Evolutionary conservation across 2,888 invertebrate genomes (phyloP), one percentile per base, ranked within the genome.

Genomic region (Dicroscelio sp.): DNA sequence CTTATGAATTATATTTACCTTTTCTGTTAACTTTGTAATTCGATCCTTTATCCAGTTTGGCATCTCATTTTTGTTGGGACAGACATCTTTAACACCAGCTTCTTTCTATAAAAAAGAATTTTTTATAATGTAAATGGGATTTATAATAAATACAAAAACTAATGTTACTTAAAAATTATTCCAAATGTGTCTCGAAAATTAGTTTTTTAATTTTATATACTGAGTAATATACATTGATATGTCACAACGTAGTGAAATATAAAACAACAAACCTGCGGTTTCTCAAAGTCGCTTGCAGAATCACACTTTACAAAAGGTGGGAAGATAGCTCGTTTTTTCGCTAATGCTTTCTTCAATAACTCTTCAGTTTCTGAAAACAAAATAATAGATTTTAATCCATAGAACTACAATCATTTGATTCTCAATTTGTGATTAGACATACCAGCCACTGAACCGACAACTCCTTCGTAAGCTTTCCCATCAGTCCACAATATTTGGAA

Each of bases 261-360:
- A 38, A 38, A 38, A 38, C 43, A 38, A 38, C 35, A 27, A 38
- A 60, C 55, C 76, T 55, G 10, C 23, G n/a, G 6, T 76, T 33
- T 65, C 30, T 65, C 80, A 6, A 43, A 52, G 35, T 80, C 80
- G 69, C 80, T 80, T 12, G 67, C 80, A 14, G 80, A 80, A 55
- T 80, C 69, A n/a, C 80, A 80, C 48, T 55, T 80, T 6, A 52
- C 27, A 35, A 27, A 12, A 31, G 80, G 80, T 55, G 69, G 80
- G 48, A 80, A 69, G n/a, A 35, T 69, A 10, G n/a, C 33, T 35
- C 80, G 80, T 67, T n/a, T 80, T 1, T 10, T 38, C 43, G 14
- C 35, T 80, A 80, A 38, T 20, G 31, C 43, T 69, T 80, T 30
- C 30, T 2, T 67, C 23, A 69, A 65, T 25, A 8, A 33, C 20